Percentiles rank a stretch among this genome's conserved stretches.
phyloP scores from a whole-genome alignment of 1,140 invertebrate genomes.

The Tribolium castaneum region DNA sequence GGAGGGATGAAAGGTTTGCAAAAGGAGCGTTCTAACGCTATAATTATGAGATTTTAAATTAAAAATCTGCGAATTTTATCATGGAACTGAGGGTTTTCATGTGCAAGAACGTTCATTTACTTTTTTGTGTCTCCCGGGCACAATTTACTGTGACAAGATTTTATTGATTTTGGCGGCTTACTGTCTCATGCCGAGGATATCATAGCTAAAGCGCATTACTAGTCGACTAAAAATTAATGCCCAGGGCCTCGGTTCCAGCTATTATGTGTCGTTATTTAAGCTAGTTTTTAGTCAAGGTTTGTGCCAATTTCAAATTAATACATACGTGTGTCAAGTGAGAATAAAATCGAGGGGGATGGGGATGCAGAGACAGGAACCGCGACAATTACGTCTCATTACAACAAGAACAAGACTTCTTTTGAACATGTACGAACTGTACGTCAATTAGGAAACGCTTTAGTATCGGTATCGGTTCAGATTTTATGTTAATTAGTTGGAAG shows the following conservation, averaged over 20 bases:
- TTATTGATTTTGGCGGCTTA: conserved; percentile 42
- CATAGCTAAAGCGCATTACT: conserved; percentile 18
- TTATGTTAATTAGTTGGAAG: background rate
- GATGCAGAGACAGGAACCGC: background rate
- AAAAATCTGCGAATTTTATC: conserved; percentile 2
- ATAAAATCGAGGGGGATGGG: background rate
- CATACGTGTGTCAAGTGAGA: background rate
- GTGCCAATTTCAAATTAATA: no score
- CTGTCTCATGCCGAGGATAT: conserved; percentile 31
- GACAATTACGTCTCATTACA: background rate
- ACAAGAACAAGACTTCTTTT: background rate
- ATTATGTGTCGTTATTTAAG: background rate
- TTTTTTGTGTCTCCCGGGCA: conserved; percentile 30
- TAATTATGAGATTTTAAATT: conserved; percentile 18
- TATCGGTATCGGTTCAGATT: background rate
- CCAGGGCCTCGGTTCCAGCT: background rate
- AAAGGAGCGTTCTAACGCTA: background rate
- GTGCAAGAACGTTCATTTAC: conserved; percentile 25
- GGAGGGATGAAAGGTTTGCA: background rate
- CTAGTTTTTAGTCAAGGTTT: no score
- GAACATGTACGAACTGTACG: background rate
- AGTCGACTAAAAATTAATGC: conserved; percentile 32
- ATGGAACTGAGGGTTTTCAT: background rate
- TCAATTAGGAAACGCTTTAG: background rate
- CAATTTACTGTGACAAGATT: conserved; percentile 38